These are phyloP conservation scores for Perca flavescens DNA, from an alignment of 2,113 vertebrate species.

Conservation along the genomic window DNA sequence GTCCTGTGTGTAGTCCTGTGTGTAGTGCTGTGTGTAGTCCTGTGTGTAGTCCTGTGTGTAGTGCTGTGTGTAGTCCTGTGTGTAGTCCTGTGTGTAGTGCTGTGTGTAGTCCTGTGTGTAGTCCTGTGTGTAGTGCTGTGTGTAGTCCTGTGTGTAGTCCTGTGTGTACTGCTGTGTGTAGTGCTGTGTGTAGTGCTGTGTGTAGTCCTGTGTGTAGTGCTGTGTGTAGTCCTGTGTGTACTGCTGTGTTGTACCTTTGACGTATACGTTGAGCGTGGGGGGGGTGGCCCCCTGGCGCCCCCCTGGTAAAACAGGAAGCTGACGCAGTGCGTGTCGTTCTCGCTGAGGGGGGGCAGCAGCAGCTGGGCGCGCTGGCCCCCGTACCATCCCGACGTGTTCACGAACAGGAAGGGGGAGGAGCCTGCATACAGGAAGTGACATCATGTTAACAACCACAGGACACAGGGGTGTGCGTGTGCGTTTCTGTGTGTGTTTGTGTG, in stretches of 20 bases:
- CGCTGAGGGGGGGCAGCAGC: constrained; percentile 91
- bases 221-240: background rate
- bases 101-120: too few relatives aligned
- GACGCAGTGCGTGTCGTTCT: constrained; percentile 97
- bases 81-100: too few relatives aligned
- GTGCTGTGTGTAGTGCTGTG: too few relatives aligned
- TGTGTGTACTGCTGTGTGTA: too few relatives aligned
- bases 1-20: too few relatives aligned
- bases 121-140: too few relatives aligned
- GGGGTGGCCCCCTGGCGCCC: constrained; percentile 88
- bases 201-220: background rate
- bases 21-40: too few relatives aligned
- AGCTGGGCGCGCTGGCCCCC: constrained; percentile 90
- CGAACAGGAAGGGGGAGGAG: constrained; percentile 89
- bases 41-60: too few relatives aligned
- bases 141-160: too few relatives aligned
- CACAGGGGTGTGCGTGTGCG: background rate
- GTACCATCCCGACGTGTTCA: constrained; percentile 90
- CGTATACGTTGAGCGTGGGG: constrained; percentile 89
- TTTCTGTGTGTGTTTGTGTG: background rate
- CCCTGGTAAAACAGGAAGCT: constrained; percentile 92
- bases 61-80: too few relatives aligned
- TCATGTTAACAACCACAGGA: background rate
- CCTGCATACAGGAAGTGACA: constrained; percentile 78
- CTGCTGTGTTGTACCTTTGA: constrained; percentile 86